Conservation (phyloP, 2,113 vertebrate genomes). For the Stomatorhinus ivindoensis region DNA sequence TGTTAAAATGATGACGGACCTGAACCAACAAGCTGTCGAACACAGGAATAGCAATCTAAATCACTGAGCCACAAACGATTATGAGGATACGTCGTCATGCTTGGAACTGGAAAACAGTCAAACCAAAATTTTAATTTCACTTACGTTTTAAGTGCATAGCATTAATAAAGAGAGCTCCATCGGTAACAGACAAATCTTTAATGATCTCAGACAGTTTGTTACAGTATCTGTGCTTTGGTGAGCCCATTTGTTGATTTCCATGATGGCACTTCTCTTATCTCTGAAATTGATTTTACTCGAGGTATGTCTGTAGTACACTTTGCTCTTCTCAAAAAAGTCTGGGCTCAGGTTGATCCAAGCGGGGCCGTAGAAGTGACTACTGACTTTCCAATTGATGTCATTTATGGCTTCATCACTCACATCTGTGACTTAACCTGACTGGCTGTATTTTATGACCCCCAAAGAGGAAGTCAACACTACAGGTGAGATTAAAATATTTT, state of each 20-base stretch:
- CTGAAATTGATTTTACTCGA: slow-evolving; percentile 22
- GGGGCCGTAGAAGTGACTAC: slow-evolving; percentile 20
- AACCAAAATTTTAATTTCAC: neutral
- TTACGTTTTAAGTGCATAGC: slow-evolving; percentile 27
- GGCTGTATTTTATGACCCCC: slow-evolving; percentile 28
- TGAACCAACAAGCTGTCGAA: neutral
- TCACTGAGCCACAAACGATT: neutral
- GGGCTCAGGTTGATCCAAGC: slow-evolving; percentile 1
- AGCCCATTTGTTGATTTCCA: slow-evolving; percentile 28
- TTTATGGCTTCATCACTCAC: slow-evolving; percentile 6
- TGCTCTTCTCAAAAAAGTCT: slow-evolving; percentile 27
- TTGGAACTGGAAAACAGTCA: neutral
- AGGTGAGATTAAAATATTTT: slow-evolving; percentile 28
- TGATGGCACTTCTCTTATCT: slow-evolving; percentile 21
- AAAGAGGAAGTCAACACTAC: slow-evolving; percentile 27
- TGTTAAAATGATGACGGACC: neutral
- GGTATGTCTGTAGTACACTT: slow-evolving; percentile 15
- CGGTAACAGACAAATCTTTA: slow-evolving; percentile 6
- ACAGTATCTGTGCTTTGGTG: slow-evolving; percentile 16
- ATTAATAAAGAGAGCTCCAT: slow-evolving; percentile 27
- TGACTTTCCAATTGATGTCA: slow-evolving; percentile 28
- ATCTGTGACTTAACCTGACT: slow-evolving; percentile 25
- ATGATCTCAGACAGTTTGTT: slow-evolving; percentile 17
- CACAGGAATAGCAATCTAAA: neutral
- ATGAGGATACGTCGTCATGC: neutral